These are phyloP conservation scores for Pinna nobilis DNA, from an alignment of 1,140 invertebrate species.

Conservation along the genomic window DNA sequence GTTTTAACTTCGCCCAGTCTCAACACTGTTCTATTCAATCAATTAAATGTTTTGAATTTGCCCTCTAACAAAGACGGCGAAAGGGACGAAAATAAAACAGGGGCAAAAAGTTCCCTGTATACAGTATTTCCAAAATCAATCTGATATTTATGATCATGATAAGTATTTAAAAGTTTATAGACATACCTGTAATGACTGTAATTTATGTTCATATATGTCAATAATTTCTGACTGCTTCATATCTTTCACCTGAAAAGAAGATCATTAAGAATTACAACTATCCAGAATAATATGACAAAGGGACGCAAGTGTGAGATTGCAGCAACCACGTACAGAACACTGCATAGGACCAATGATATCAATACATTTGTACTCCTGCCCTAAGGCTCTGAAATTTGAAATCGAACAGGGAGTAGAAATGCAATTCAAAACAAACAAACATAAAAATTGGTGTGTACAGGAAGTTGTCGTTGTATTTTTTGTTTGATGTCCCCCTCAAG, in stretches of 20 bases:
- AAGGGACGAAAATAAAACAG: background rate
- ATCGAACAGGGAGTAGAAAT: background rate
- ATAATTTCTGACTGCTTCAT: conserved; percentile 71
- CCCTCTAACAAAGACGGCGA: background rate
- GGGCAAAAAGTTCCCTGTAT: too few relatives aligned
- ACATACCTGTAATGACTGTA: conserved; percentile 67
- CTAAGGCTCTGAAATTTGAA: background rate
- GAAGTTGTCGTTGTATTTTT: too few relatives aligned
- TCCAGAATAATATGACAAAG: too few relatives aligned
- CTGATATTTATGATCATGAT: background rate
- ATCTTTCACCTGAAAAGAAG: conserved; percentile 68
- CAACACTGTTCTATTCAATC: too few relatives aligned
- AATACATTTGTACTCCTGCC: background rate
- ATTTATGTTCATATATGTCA: conserved; percentile 73
- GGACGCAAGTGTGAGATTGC: background rate
- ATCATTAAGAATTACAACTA: too few relatives aligned
- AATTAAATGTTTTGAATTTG: background rate
- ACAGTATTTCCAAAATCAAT: too few relatives aligned
- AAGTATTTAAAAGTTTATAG: background rate
- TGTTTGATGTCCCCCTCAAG: too few relatives aligned
- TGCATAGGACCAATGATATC: background rate
- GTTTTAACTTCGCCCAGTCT: too few relatives aligned
- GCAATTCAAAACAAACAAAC: background rate
- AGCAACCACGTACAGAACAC: conserved; percentile 1
- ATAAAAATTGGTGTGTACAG: too few relatives aligned